Conservation (phyloP, 2,797 vertebrate genomes). For the Vultur gryphus region DNA sequence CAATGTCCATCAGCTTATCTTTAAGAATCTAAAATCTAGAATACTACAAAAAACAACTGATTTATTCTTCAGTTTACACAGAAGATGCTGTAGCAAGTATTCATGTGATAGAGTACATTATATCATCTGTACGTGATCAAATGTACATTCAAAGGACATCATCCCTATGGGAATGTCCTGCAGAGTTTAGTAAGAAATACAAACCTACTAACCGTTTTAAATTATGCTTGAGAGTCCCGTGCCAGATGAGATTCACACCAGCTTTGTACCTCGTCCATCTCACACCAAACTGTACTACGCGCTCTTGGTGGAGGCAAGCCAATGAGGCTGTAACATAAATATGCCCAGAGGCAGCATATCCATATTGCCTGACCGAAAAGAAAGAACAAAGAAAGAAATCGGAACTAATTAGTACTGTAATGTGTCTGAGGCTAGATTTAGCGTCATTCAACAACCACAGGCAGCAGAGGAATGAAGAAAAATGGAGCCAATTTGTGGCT, state of each 20-base stretch:
- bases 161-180: background rate
- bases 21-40: background rate
- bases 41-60: too few species aligned
- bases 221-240: background rate
- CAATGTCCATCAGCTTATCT: background rate
- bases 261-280: background rate
- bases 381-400: background rate
- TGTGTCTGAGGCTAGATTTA: constrained; percentile 7
- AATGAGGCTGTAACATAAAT: background rate
- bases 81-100: background rate
- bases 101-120: background rate
- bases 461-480: constrained; percentile 65
- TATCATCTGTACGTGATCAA: background rate
- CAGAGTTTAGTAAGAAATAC: background rate
- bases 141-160: background rate
- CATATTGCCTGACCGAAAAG: background rate
- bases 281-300: background rate
- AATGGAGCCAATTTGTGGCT: constrained; percentile 58
- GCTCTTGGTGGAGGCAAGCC: background rate
- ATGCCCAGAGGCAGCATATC: background rate
- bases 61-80: background rate
- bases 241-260: background rate
- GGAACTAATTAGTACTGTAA: background rate
- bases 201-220: background rate
- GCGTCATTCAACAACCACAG: background rate